Percentiles rank a stretch among this genome's conserved stretches.
Evolutionary conservation across 64 coral and sea anemone genomes (phyloP).

Genomic region (Acropora yongei): DNA sequence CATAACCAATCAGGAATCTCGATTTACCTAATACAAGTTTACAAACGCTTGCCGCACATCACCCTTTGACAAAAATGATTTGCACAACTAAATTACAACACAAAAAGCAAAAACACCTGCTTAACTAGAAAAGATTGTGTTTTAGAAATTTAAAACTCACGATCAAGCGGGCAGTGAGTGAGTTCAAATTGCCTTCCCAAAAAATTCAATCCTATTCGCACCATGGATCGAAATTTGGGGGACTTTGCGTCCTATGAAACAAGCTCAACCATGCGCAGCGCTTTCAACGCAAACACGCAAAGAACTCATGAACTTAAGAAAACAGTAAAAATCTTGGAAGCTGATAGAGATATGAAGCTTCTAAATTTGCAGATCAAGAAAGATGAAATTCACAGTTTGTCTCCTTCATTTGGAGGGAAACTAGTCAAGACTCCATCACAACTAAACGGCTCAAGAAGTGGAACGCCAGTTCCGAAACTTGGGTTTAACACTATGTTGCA

Average conservation of each 20-base stretch:
- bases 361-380: constrained; percentile 76
- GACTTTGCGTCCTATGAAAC: constrained; percentile 53
- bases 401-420: constrained; percentile 19
- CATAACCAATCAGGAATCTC: too few species aligned
- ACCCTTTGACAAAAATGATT: too few species aligned
- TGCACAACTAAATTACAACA: too few species aligned
- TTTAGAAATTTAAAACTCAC: not conserved
- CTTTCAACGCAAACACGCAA: constrained; percentile 62
- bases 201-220: not conserved
- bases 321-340: constrained; percentile 74
- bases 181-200: not conserved
- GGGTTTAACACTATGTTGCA: not conserved
- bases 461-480: not conserved
- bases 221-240: constrained; percentile 41
- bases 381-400: constrained; percentile 53
- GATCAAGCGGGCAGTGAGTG: not conserved
- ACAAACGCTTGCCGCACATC: too few species aligned
- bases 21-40: too few species aligned
- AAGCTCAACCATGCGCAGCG: constrained; percentile 68
- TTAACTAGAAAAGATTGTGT: too few species aligned
- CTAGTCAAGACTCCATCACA: not conserved
- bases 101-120: too few species aligned
- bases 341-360: constrained; percentile 79
- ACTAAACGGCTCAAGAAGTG: not conserved
- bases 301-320: constrained; percentile 62